Conservation (phyloP, 2,888 invertebrate genomes). For the Netelia virgata region DNA sequence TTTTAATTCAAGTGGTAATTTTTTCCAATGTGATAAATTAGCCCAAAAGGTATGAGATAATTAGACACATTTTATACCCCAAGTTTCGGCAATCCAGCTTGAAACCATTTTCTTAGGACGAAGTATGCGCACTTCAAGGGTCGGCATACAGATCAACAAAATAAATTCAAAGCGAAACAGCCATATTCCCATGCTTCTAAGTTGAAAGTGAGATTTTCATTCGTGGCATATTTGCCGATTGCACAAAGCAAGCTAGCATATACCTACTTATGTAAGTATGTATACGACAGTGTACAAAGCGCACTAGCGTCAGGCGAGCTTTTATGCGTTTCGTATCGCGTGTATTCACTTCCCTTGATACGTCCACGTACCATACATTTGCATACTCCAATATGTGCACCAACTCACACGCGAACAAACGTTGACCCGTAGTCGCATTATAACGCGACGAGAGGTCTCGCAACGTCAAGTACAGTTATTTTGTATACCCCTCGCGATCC, state of each 20-base stretch:
- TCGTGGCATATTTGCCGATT: slow-evolving; percentile 2
- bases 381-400: slow-evolving; percentile 64
- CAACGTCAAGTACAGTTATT: slow-evolving; percentile 44
- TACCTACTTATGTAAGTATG: too few relatives aligned
- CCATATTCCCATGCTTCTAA: background rate
- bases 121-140: too few relatives aligned
- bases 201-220: background rate
- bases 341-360: slow-evolving; percentile 23
- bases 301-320: background rate
- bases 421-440: slow-evolving; percentile 45
- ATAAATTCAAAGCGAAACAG: too few relatives aligned
- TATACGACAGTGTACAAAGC: background rate
- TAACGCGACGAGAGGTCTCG: background rate
- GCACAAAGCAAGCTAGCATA: slow-evolving; percentile 9
- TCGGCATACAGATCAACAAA: too few relatives aligned
- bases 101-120: too few relatives aligned
- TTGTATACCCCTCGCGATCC: slow-evolving; percentile 44
- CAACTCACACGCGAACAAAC: slow-evolving; percentile 15
- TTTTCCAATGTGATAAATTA: too few relatives aligned
- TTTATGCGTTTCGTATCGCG: slow-evolving; percentile 37
- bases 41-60: too few relatives aligned
- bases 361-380: slow-evolving; percentile 56
- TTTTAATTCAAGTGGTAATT: too few relatives aligned
- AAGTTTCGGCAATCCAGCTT: too few relatives aligned
- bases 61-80: too few relatives aligned